Percentiles rank a stretch among this genome's conserved stretches.
These are phyloP conservation scores for Ametastegia equiseti DNA, from an alignment of 2,888 invertebrate species.

Conservation along the genomic window DNA sequence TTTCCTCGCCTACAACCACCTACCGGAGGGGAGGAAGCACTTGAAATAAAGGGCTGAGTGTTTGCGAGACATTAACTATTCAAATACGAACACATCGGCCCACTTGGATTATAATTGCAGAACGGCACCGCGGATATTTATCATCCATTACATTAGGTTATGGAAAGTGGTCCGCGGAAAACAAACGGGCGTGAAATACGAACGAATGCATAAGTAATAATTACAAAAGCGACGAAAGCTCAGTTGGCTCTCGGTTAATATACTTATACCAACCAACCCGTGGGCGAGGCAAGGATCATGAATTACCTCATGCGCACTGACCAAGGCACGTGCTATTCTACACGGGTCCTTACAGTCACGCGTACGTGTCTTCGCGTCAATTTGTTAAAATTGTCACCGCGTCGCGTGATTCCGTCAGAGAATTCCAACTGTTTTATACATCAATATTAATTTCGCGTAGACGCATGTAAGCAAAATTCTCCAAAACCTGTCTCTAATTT, in stretches of 20 bases:
- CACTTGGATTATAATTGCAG: constrained; percentile 49
- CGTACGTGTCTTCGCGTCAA: constrained; percentile 5
- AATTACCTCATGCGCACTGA: neutral
- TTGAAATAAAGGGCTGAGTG: constrained; percentile 49
- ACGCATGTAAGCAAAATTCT: neutral
- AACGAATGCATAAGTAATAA: constrained; percentile 62
- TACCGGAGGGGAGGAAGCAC: constrained; percentile 35
- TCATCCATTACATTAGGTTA: constrained; percentile 49
- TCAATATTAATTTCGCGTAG: neutral
- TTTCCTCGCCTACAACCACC: constrained; percentile 48
- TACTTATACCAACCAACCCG: neutral
- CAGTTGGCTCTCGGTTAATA: neutral
- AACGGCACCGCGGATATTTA: constrained; percentile 49
- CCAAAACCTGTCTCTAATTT: too few species aligned
- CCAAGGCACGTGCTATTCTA: constrained; percentile 6
- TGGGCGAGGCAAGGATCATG: constrained; percentile 13
- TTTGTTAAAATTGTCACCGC: neutral
- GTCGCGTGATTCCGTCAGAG: neutral
- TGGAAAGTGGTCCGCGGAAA: constrained; percentile 51
- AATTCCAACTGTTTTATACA: neutral
- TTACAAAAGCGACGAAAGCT: constrained; percentile 34
- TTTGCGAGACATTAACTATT: constrained; percentile 50
- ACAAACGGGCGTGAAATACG: constrained; percentile 62
- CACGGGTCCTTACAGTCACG: neutral
- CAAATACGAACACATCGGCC: constrained; percentile 45